Base-by-base conservation (phyloP, 2,888 invertebrate genomes). In the Gymnoscelis rufifasciata region DNA sequence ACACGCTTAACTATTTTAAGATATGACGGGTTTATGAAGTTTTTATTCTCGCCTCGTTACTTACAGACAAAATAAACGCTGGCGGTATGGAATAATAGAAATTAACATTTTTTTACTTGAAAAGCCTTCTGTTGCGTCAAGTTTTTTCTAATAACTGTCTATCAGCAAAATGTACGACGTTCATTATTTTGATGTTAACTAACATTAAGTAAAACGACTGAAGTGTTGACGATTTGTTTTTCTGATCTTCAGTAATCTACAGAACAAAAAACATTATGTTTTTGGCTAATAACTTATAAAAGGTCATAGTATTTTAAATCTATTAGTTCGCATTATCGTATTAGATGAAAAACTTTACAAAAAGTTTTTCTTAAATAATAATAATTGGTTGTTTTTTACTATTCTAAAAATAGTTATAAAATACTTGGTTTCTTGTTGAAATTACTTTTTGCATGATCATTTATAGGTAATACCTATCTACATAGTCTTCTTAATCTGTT, bases 11-110 rank as follows among this genome's bases (percentile, higher is more conserved):
- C 59, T 71, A 75, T 72, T 72, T 71, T 58, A 52, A 71, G 69
- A 56, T 48, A 67, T 77, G 78, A 78, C 62, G 58, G 59, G 60
- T 55, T 57, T 63, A 47, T 54, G 46, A 57, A 54, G 57, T 68
- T 70, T 72, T 72, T 70, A 61, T 63, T 62, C 52, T 37, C 54
- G 44, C 14, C 51, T 38, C 57, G 59, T 60, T 42, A 10, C 44
- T 45, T 37, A 28, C 15, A 33, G 49, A 49, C 28, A 39, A 47
- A 36, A 31, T 33, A 33, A 31, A 36, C 10, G 4, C 11, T 27
- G 38, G 30, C 7, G 44, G 39, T 37, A 26, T 35, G 24, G 39
- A 23, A 55, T 47, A 54, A 60, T 57, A 49, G 48, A 57, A 59
- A 60, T 57, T 57, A 54, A 35, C 46, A 54, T 57, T 54, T 41